Conservation (phyloP, 2,888 invertebrate species). For the Rugalucina vietnamica region DNA sequence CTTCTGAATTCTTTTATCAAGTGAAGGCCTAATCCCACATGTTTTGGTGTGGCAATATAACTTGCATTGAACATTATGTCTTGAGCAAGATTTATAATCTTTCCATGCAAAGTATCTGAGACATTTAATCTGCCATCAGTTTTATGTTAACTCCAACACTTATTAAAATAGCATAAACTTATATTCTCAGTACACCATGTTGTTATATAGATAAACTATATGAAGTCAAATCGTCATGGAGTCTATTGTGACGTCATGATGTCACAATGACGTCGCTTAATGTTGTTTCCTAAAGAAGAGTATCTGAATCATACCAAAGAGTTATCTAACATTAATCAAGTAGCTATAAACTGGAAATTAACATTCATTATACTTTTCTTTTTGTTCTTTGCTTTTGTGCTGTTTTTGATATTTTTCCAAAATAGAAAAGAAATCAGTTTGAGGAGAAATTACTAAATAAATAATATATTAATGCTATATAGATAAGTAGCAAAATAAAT, state of each 20-base stretch:
- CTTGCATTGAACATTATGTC: neutral
- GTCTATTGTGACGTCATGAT: neutral
- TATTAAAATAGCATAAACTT: no score
- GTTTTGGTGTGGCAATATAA: neutral
- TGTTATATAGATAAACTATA: no score
- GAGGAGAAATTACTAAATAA: neutral
- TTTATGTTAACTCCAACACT: no score
- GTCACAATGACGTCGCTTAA: neutral
- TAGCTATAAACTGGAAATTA: neutral
- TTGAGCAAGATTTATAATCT: neutral
- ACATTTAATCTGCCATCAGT: no score
- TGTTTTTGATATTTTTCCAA: neutral
- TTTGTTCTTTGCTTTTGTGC: neutral
- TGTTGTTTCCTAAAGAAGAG: neutral
- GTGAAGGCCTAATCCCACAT: neutral
- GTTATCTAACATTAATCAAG: neutral
- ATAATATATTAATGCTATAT: neutral
- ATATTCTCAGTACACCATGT: no score
- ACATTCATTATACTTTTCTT: neutral
- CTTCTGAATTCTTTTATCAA: neutral
- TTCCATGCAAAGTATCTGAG: neutral
- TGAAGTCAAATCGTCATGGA: no score
- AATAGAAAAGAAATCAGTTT: neutral
- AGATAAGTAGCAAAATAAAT: no score
- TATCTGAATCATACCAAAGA: neutral